phyloP scores from a whole-genome alignment of 1,140 invertebrate species.

The Drosophila hydei region DNA sequence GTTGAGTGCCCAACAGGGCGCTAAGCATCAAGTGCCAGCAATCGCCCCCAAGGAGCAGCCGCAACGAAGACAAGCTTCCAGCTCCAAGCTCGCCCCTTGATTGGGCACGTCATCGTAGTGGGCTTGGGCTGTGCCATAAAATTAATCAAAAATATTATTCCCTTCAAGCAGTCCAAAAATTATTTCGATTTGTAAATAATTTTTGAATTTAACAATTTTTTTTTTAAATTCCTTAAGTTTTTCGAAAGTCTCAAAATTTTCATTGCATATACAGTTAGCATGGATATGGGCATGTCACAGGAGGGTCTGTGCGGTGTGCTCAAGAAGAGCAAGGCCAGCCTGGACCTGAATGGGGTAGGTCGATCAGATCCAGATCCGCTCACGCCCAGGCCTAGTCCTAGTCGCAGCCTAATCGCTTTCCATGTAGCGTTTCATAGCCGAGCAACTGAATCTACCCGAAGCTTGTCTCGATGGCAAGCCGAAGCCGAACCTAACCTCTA shows the following conservation, averaged over 20 bases:
- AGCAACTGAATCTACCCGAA: background rate
- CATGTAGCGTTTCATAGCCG: background rate
- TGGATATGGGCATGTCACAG: constrained; percentile 4
- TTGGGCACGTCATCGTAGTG: too few species aligned
- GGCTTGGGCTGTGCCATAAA: too few species aligned
- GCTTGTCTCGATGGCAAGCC: background rate
- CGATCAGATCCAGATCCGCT: background rate
- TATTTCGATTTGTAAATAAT: too few species aligned
- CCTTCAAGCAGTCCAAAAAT: too few species aligned
- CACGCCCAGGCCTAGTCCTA: too few species aligned
- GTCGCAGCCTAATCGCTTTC: background rate
- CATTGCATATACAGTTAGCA: too few species aligned
- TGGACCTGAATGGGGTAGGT: constrained; percentile 5
- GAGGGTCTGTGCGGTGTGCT: background rate
- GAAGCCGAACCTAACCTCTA: background rate
- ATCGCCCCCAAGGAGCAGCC: constrained; percentile 30
- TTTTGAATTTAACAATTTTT: background rate
- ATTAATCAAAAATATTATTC: too few species aligned
- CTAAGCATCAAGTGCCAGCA: constrained; percentile 75
- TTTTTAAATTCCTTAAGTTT: background rate
- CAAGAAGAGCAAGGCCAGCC: constrained; percentile 1
- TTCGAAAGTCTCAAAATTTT: too few species aligned
- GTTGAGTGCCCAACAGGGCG: constrained; percentile 76
- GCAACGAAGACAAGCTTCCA: too few species aligned
- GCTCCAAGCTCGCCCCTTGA: too few species aligned